Percentiles rank a stretch among this genome's conserved stretches.
Conservation (phyloP, 2,888 invertebrate genomes). For the Pantelozetes paolii region DNA sequence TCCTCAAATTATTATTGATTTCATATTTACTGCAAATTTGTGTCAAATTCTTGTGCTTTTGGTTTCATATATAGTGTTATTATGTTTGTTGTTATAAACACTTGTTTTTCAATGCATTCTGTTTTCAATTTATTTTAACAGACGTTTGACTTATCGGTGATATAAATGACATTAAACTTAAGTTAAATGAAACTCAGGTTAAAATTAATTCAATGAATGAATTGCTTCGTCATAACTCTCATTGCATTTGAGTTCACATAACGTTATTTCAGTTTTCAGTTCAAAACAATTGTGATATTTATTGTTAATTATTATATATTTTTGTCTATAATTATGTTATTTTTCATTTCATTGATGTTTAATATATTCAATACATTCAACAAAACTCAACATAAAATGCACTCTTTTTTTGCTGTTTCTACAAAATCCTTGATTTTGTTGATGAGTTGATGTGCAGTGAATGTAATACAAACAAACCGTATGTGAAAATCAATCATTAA, state of each 20-base stretch:
- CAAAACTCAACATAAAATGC: background rate
- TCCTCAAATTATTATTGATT: slow-evolving; percentile 36
- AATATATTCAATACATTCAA: no score
- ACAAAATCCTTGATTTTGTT: slow-evolving; percentile 32
- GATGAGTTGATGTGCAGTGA: slow-evolving; percentile 13
- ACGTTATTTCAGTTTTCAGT: background rate
- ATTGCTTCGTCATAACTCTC: slow-evolving; percentile 22
- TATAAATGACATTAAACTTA: background rate
- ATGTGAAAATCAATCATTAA: background rate
- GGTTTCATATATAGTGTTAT: background rate
- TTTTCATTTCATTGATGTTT: background rate
- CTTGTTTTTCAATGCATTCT: background rate
- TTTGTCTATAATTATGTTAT: slow-evolving; percentile 20
- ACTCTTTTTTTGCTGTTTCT: background rate
- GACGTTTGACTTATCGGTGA: background rate
- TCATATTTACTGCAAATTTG: slow-evolving; percentile 15
- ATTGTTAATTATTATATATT: background rate
- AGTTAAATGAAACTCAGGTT: slow-evolving; percentile 3
- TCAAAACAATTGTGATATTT: background rate
- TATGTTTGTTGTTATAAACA: background rate
- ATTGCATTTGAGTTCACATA: slow-evolving; percentile 19
- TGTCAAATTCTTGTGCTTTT: slow-evolving; percentile 16
- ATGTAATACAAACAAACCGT: slow-evolving; percentile 11
- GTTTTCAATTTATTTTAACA: background rate
- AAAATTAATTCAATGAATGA: background rate